A percentile compares a stretch with the other conserved stretches of the same genome.
Conservation (phyloP, 2,888 invertebrate species). For the Odontocolon sp. region DNA sequence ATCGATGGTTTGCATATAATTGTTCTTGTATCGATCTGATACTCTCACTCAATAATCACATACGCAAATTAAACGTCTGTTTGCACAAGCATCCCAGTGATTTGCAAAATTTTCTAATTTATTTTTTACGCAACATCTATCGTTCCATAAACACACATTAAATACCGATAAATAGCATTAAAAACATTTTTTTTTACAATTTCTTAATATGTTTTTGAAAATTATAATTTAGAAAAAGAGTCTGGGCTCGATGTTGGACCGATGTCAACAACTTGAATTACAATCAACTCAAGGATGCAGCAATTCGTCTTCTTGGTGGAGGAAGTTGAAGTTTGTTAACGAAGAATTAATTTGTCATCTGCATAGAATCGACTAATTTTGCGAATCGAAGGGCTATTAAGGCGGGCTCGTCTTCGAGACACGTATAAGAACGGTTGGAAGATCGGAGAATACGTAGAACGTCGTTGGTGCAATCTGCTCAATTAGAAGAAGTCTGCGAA, state of each 20-base stretch:
- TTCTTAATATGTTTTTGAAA: too few relatives aligned
- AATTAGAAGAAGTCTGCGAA: conserved; percentile 59
- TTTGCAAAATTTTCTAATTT: conserved; percentile 6
- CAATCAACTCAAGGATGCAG: conserved; percentile 3
- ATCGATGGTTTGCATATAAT: background rate
- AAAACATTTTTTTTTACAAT: too few relatives aligned
- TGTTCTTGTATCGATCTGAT: background rate
- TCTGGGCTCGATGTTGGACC: background rate
- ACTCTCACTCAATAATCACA: conserved; percentile 1
- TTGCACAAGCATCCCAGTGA: background rate
- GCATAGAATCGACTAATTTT: conserved; percentile 63
- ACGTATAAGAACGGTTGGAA: conserved; percentile 17
- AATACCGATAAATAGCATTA: too few relatives aligned
- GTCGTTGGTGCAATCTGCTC: conserved; percentile 64
- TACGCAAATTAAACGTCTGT: background rate
- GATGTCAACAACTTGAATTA: conserved; percentile 30
- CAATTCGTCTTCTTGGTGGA: background rate
- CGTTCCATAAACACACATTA: too few relatives aligned
- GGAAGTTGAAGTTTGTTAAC: conserved; percentile 23
- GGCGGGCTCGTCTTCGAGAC: conserved; percentile 40
- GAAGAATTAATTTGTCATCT: conserved; percentile 63
- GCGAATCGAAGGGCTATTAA: conserved; percentile 31
- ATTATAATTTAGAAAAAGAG: background rate
- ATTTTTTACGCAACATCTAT: background rate
- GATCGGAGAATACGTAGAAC: conserved; percentile 19